A percentile compares a stretch with the other conserved stretches of the same genome.
Evolutionary conservation across 2,888 invertebrate genomes (phyloP).

Genomic region (Eulithis testata): DNA sequence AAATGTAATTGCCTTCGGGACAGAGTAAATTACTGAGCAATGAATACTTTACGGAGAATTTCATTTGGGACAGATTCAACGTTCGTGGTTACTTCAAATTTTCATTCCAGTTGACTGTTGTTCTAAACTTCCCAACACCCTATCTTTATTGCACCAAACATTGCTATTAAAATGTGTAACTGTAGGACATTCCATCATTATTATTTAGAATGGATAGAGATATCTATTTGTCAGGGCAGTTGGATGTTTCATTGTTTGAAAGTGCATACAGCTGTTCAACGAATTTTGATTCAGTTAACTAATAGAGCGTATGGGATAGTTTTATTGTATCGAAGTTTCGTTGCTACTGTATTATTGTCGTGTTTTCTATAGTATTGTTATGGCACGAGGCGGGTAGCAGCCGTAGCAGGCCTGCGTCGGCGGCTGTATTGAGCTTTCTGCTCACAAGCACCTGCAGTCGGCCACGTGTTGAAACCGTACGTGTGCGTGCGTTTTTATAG

Average conservation of each 20-base stretch:
- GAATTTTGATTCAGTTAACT: conserved; percentile 74
- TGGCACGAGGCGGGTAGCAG: conserved; percentile 28
- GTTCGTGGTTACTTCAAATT: neutral
- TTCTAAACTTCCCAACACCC: conserved; percentile 20
- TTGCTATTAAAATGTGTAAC: conserved; percentile 20
- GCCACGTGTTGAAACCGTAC: conserved; percentile 49
- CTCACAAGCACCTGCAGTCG: conserved; percentile 52
- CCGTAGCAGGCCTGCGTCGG: conserved; percentile 36
- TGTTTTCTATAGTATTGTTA: conserved; percentile 53
- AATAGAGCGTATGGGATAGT: conserved; percentile 71
- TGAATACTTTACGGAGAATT: conserved; percentile 51
- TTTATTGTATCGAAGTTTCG: conserved; percentile 54
- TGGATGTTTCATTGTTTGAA: conserved; percentile 60
- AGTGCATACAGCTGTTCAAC: conserved; percentile 72
- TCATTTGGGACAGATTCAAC: conserved; percentile 39
- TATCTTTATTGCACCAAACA: conserved; percentile 27
- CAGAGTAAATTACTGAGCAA: conserved; percentile 52
- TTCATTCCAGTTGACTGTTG: conserved; percentile 27
- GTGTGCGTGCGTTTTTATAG: conserved; percentile 53
- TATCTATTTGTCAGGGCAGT: conserved; percentile 55
- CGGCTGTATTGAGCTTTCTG: conserved; percentile 45
- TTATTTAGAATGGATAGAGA: conserved; percentile 48
- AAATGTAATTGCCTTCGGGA: conserved; percentile 50
- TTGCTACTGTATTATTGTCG: conserved; percentile 49
- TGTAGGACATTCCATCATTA: conserved; percentile 32